Percentiles rank a stretch among this genome's conserved stretches.
Evolutionary conservation across 2,797 vertebrate genomes (phyloP).

Genomic region (Simalia tracyae): DNA sequence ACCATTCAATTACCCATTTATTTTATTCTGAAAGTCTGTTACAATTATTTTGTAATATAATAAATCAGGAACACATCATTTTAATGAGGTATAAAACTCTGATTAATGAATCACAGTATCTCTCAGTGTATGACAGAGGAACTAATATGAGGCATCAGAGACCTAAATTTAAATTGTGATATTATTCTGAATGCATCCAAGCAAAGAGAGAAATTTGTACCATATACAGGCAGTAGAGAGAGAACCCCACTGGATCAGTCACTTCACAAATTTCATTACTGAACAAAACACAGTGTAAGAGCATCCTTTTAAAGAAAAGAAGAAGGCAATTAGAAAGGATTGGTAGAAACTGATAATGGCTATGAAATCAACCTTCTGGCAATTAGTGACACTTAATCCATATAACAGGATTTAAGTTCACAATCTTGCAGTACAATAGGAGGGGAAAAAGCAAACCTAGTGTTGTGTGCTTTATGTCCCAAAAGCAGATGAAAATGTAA

Average conservation of each 20-base stretch:
- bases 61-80: background rate
- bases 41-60: background rate
- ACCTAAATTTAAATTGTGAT: background rate
- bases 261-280: background rate
- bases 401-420: background rate
- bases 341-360: background rate
- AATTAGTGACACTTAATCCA: background rate
- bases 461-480: background rate
- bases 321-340: background rate
- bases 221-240: background rate
- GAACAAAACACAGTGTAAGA: background rate
- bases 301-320: background rate
- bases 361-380: background rate
- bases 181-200: background rate
- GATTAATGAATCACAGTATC: background rate
- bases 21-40: background rate
- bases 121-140: background rate
- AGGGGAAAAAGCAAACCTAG: background rate
- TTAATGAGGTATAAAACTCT: background rate
- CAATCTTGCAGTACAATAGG: background rate
- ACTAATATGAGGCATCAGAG: background rate
- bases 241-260: background rate
- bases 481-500: background rate
- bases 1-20: background rate
- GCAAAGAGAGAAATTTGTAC: background rate